phyloP scores from a whole-genome alignment of 2,797 vertebrate genomes.

The Cyprinella venusta region DNA sequence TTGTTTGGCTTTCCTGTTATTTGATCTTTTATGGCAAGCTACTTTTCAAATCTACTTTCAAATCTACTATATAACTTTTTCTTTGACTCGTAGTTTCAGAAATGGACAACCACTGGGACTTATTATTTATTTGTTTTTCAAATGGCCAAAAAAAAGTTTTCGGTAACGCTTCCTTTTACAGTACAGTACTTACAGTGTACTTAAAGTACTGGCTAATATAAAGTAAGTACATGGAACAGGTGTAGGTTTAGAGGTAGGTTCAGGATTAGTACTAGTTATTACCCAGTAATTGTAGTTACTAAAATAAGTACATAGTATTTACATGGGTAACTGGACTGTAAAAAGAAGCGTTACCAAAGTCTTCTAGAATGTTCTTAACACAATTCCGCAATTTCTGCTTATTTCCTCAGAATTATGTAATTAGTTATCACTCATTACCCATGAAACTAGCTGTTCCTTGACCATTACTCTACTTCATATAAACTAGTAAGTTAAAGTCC shows the following conservation, averaged over 20 bases:
- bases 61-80: conserved; percentile 21
- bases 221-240: too few species aligned
- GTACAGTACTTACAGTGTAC: too few species aligned
- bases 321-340: too few species aligned
- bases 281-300: too few species aligned
- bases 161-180: too few species aligned
- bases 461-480: not conserved
- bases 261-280: too few species aligned
- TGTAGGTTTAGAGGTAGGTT: too few species aligned
- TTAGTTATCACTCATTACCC: not conserved
- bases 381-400: not conserved
- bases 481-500: too few species aligned
- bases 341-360: not conserved
- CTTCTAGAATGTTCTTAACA: conserved; percentile 4
- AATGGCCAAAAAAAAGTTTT: not conserved
- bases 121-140: not conserved
- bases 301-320: too few species aligned
- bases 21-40: conserved; percentile 45
- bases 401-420: not conserved
- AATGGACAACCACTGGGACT: not conserved
- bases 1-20: conserved; percentile 38
- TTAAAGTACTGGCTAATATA: too few species aligned
- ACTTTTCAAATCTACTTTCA: conserved; percentile 49
- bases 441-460: not conserved
- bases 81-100: not conserved